phyloP scores from a whole-genome alignment of 2,888 invertebrate species.

The Synergus umbraculus region DNA sequence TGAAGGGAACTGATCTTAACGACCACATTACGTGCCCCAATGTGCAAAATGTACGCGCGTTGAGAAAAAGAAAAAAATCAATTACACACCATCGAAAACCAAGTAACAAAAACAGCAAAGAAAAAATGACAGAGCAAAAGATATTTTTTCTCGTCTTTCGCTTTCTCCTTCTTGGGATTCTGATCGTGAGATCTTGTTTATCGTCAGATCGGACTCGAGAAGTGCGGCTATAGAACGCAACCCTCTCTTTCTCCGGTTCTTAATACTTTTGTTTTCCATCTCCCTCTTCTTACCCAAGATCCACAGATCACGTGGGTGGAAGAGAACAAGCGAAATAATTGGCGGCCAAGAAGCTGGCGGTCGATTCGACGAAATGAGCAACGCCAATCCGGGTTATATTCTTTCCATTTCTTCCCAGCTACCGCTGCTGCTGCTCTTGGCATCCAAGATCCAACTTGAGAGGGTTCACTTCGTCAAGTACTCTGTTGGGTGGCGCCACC shows the following conservation, averaged over 20 bases:
- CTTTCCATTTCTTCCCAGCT: slow-evolving; percentile 42
- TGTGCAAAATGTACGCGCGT: neutral
- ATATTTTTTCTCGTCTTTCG: slow-evolving; percentile 30
- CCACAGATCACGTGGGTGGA: slow-evolving; percentile 50
- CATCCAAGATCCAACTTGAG: neutral
- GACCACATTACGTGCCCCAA: neutral
- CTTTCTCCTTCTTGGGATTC: slow-evolving; percentile 25
- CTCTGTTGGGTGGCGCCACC: slow-evolving; percentile 45
- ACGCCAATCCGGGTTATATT: slow-evolving; percentile 42
- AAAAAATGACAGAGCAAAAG: slow-evolving; percentile 21
- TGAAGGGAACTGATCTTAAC: neutral
- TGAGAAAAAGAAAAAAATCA: slow-evolving; percentile 8
- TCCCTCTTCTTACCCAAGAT: slow-evolving; percentile 43
- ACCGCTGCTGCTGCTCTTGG: slow-evolving; percentile 8
- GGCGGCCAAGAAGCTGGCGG: slow-evolving; percentile 52
- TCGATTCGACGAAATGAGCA: slow-evolving; percentile 57
- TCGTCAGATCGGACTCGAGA: slow-evolving; percentile 39
- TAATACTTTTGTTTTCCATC: slow-evolving; percentile 36
- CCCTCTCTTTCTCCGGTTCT: slow-evolving; percentile 42
- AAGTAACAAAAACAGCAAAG: slow-evolving; percentile 16
- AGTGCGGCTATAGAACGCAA: slow-evolving; percentile 34
- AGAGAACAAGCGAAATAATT: slow-evolving; percentile 64
- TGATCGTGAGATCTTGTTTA: slow-evolving; percentile 36
- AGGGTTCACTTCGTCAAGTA: slow-evolving; percentile 23
- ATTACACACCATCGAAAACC: neutral